These are phyloP conservation scores for Fissipunctia ypsillon DNA, from an alignment of 2,888 invertebrate genomes.

Conservation along the genomic window DNA sequence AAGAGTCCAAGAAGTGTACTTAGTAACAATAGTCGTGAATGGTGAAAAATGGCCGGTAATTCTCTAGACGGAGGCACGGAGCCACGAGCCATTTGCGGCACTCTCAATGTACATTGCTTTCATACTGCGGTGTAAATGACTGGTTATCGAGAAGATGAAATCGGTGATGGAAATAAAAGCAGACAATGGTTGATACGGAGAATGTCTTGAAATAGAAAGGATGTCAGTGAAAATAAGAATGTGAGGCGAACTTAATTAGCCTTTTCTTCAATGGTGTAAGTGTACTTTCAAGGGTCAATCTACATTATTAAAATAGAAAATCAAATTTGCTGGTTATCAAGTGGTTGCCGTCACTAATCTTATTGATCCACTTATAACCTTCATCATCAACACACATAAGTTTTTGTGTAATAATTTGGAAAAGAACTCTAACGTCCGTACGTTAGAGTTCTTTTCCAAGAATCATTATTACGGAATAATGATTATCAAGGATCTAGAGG, in stretches of 20 bases:
- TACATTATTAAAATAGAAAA: neutral
- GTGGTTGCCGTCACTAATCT: neutral
- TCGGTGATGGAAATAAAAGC: conserved; percentile 51
- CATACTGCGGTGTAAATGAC: conserved; percentile 61
- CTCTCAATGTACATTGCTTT: conserved; percentile 53
- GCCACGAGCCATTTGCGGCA: conserved; percentile 61
- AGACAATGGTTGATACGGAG: conserved; percentile 57
- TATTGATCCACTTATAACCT: too few relatives aligned
- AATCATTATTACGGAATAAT: too few relatives aligned
- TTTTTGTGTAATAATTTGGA: neutral
- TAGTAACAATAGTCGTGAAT: conserved; percentile 77
- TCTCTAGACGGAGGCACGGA: conserved; percentile 64
- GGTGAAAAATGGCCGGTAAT: conserved; percentile 80
- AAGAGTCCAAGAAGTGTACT: conserved; percentile 71
- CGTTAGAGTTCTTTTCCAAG: too few relatives aligned
- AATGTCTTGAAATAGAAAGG: conserved; percentile 64
- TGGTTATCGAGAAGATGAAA: conserved; percentile 60
- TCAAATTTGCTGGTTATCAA: neutral
- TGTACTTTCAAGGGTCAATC: conserved; percentile 17
- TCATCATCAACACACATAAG: neutral
- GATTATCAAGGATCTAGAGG: neutral
- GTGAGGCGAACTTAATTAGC: conserved; percentile 31
- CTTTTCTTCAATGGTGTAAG: conserved; percentile 24
- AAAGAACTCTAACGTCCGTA: conserved; percentile 5
- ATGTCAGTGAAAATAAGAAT: conserved; percentile 57